Evolutionary conservation across 53 echinoderm and acorn worm genomes (phyloP).

Genomic region (Mesocentrotus franciscanus): DNA sequence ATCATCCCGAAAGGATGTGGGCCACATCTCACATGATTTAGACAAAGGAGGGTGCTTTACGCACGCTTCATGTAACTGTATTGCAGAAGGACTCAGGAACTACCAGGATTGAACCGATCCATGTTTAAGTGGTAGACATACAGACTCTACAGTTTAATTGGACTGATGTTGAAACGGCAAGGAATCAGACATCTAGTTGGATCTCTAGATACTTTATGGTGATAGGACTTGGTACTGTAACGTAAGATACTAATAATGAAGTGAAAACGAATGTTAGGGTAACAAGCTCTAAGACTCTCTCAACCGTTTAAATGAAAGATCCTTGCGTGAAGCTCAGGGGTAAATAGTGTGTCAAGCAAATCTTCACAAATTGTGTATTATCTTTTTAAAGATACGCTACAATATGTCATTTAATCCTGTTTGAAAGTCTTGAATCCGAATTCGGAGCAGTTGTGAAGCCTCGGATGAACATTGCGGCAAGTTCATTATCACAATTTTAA

Average conservation of each 20-base stretch:
- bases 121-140: background rate
- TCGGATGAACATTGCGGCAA: background rate
- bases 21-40: background rate
- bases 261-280: background rate
- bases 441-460: too few species aligned
- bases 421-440: background rate
- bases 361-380: background rate
- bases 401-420: background rate
- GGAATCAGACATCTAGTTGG: background rate
- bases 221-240: too few species aligned
- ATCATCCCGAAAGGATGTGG: background rate
- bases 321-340: background rate
- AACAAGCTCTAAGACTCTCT: background rate
- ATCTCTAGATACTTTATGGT: background rate
- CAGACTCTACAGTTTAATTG: background rate
- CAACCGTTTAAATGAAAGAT: background rate
- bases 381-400: background rate
- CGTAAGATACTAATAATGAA: background rate
- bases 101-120: background rate
- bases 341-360: background rate
- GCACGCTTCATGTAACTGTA: background rate
- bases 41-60: background rate
- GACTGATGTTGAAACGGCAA: background rate
- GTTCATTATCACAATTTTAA: background rate
- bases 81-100: background rate